These are phyloP conservation scores for Orthosia gracilis DNA, from an alignment of 2,888 invertebrate genomes.

Conservation along the genomic window DNA sequence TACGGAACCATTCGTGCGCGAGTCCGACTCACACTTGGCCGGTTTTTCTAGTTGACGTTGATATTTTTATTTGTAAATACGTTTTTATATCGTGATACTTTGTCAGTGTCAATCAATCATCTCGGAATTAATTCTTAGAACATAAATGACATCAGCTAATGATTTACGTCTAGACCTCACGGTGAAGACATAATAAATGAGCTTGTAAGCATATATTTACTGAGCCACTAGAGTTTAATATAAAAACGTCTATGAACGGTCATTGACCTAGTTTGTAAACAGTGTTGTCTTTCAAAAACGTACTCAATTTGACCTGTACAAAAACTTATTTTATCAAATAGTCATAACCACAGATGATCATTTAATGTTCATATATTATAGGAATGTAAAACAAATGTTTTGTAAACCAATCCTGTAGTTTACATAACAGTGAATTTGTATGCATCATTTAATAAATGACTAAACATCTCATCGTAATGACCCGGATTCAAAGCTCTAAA, in stretches of 20 bases:
- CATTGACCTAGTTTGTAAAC: constrained; percentile 14
- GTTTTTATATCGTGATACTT: neutral
- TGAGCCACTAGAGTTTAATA: neutral
- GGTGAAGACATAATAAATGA: constrained; percentile 9
- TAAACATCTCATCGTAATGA: neutral
- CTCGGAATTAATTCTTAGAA: constrained; percentile 11
- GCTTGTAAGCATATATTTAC: neutral
- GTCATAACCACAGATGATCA: neutral
- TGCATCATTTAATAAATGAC: too few species aligned
- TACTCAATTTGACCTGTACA: neutral
- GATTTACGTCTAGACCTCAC: constrained; percentile 22
- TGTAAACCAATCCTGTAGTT: neutral
- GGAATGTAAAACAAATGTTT: neutral
- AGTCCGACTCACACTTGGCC: too few species aligned
- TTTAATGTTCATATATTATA: too few species aligned
- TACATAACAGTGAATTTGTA: too few species aligned
- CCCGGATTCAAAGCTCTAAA: neutral
- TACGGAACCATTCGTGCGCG: too few species aligned
- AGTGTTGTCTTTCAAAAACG: neutral
- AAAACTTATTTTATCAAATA: neutral
- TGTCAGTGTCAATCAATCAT: constrained; percentile 20
- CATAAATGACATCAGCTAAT: constrained; percentile 19
- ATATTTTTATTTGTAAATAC: neutral
- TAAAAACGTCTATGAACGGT: constrained; percentile 1
- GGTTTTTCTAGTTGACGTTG: neutral